A percentile compares a stretch with the other conserved stretches of the same genome.
These are phyloP conservation scores for Chironomus tepperi DNA, from an alignment of 1,140 invertebrate genomes.

Conservation along the genomic window DNA sequence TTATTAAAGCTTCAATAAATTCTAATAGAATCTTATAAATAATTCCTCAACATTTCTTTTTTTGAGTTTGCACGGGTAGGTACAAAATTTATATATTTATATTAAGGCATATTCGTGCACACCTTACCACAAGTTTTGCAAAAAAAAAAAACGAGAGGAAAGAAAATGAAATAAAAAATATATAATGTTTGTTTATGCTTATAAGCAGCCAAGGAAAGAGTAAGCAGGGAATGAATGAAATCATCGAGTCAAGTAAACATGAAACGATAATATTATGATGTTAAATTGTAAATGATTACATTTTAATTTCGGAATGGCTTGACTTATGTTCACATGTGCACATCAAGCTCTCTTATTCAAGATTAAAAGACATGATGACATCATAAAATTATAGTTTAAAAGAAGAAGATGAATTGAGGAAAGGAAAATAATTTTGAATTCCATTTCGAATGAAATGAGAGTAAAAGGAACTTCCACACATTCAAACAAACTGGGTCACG, in stretches of 20 bases:
- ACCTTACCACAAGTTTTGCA: neutral
- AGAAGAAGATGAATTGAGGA: too few relatives aligned
- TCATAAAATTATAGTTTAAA: neutral
- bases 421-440: neutral
- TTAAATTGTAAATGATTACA: constrained; percentile 22
- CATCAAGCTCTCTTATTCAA: neutral
- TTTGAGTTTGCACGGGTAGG: neutral
- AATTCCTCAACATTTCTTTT: neutral
- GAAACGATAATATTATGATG: neutral
- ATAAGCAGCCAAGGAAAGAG: neutral
- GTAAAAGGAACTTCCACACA: neutral
- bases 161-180: neutral
- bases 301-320: constrained; percentile 12
- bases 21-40: constrained; percentile 15
- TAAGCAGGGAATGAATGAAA: neutral
- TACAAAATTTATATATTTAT: neutral
- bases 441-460: too few relatives aligned
- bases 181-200: constrained; percentile 5
- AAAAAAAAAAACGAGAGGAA: neutral
- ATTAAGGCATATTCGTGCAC: constrained; percentile 12
- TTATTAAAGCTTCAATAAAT: constrained; percentile 14
- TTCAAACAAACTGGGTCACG: neutral
- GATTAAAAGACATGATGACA: neutral
- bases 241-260: neutral
- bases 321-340: neutral